Evolutionary conservation across 2,888 invertebrate species (phyloP).

Genomic region (Epistrophella euchroma): DNA sequence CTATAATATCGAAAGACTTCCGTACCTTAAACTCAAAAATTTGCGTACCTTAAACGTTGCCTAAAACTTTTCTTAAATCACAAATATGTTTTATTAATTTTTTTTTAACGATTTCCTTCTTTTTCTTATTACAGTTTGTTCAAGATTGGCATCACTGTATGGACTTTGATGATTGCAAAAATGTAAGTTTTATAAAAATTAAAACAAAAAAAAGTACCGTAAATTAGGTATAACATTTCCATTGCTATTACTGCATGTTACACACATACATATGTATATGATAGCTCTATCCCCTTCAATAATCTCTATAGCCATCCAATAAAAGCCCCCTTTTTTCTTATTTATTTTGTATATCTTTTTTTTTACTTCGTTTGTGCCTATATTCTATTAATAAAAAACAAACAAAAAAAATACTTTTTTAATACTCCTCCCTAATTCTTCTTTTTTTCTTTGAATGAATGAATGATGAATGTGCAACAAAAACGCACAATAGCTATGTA

Average conservation of each 20-base stretch:
- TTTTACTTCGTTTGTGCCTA: background rate
- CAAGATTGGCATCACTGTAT: constrained; percentile 83
- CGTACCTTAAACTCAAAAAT: too few species aligned
- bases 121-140: constrained; percentile 80
- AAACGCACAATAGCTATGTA: constrained; percentile 60
- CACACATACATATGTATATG: constrained; percentile 39
- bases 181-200: constrained; percentile 80
- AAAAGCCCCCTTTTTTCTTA: constrained; percentile 33
- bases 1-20: too few species aligned
- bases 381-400: constrained; percentile 16
- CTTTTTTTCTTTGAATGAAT: constrained; percentile 46
- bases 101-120: background rate
- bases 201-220: background rate
- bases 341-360: constrained; percentile 24
- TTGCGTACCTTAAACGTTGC: too few species aligned
- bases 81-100: background rate
- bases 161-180: constrained; percentile 83
- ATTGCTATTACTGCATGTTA: constrained; percentile 56
- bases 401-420: constrained; percentile 10
- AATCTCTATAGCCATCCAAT: constrained; percentile 17
- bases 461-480: constrained; percentile 73
- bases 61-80: background rate
- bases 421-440: constrained; percentile 32
- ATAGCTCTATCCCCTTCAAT: constrained; percentile 31
- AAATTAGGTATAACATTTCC: constrained; percentile 7